Evolutionary conservation across 2,113 vertebrate genomes (phyloP), one percentile per base, ranked within the genome.

Genomic region (Lagopus muta): DNA sequence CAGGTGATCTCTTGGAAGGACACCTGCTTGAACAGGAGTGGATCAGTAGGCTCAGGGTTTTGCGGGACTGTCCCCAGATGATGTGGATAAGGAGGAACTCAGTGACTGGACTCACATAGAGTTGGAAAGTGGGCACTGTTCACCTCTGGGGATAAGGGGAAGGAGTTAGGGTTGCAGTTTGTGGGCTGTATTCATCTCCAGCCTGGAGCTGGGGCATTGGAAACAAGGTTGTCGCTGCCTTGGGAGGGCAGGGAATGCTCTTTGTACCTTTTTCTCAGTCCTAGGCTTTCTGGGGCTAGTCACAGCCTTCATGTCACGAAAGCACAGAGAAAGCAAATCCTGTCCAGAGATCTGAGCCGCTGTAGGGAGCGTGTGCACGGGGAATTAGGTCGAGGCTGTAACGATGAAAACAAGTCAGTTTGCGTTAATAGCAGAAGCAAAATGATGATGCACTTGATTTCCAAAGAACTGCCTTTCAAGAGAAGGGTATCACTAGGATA

Each of bases 371-470:
- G 17, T 50, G 89, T 91, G 93, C 72, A 2, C 1, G 0, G 65
- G 89, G 93, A 96, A 96, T 96, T 83, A 91, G 94, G 92, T 94
- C 70, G 84, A 86, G 91, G 89, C 93, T 78, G 55, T 50, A 89
- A 73, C 1, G 43, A 91, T 90, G 72, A 79, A 96, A 94, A 91
- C 87, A 96, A 96, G 92, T 86, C 77, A 70, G 88, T 82, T 73
- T 88, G 78, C 1, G 22, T 96, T 91, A 95, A 69, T 96, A 93
- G 91, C 86, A 87, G 85, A 96, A 45, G 86, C 57, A 62, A 88
- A 94, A 90, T 60, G 92, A 88, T 76, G 91, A 89, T 72, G 82
- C 3, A 8, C 74, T 88, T 82, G 82, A 79, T 93, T 95, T 93
- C 79, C 71, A 5, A 79, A 90, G 92, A 74, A 1, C 60, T 84